Evolutionary conservation across 2,113 vertebrate genomes (phyloP).

Genomic region (Bothrops jararaca): DNA sequence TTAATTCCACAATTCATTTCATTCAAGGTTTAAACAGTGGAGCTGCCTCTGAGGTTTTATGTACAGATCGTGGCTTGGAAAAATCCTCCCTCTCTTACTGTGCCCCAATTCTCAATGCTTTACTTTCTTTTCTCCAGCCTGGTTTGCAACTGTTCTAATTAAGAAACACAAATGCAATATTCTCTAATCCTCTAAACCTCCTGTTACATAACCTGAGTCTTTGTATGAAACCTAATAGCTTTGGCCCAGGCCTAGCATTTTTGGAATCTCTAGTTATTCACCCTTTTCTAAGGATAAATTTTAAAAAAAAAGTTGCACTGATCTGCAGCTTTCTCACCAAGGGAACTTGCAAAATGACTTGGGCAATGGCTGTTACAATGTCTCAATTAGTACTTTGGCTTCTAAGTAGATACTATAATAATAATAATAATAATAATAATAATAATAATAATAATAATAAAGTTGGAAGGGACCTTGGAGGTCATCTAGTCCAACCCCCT

Average conservation of each 20-base stretch:
- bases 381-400: neutral
- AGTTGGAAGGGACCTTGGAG: no score
- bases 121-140: neutral
- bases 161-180: slow-evolving; percentile 4
- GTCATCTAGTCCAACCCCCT: no score
- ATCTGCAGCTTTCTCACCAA: neutral
- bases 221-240: neutral
- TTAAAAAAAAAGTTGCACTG: neutral
- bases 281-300: neutral
- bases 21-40: neutral
- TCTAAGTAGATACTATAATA: neutral
- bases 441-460: no score
- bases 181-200: slow-evolving; percentile 15
- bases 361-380: neutral
- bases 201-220: neutral
- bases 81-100: neutral
- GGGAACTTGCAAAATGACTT: neutral
- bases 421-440: no score
- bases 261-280: neutral
- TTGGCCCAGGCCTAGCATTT: slow-evolving; percentile 8
- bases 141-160: neutral
- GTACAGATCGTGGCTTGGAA: neutral
- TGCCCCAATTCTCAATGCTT: neutral
- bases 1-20: neutral
- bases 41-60: neutral